Evolutionary conservation across 2,888 invertebrate genomes (phyloP), one percentile per base, ranked within the genome.

Genomic region (Agrochola circellaris): DNA sequence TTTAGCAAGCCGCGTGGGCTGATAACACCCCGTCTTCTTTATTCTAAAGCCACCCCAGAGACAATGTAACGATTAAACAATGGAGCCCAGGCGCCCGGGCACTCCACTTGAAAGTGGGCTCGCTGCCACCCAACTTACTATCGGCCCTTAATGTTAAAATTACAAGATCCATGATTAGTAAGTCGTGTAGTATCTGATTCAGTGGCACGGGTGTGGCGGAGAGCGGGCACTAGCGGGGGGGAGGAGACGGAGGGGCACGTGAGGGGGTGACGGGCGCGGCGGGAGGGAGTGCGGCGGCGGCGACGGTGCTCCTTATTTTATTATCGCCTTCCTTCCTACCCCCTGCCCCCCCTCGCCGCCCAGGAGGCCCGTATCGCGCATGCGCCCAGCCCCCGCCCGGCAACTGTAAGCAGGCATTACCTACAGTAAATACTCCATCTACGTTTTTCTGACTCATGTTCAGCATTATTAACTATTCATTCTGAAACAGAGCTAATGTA

Each of bases 281-380:
- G 9, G 67, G 73, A 42, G 75, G 86, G 81, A 61, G 75, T 51
- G 87, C 77, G 82, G 77, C 84, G 82, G 79, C 85, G 86, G 84
- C 81, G 88, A 86, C 82, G 88, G 88, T 77, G 87, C 88, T 89
- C 89, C 92, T 93, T 92, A 93, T 93, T 93, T 93, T 92, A 93
- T 93, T 92, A 93, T 89, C 92, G 88, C 90, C 91, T 91, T 90
- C 93, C 92, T 90, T 87, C 90, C 88, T 80, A 88, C 82, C 85
- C 79, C 79, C 75, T 54, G 61, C 75, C 60, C 75, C 75, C 71
- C 73, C 85, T 20, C 13, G 17, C 74, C 66, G 79, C 66, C 81
- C 71, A 68, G 72, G 58, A 60, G 71, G 4, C 26, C 26, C 13
- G 58, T 62, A 60, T 17, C 75, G 79, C 89, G 90, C 88, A 86